Conservation (phyloP, 2,113 vertebrate genomes). For the Motacilla tschutschensis region DNA sequence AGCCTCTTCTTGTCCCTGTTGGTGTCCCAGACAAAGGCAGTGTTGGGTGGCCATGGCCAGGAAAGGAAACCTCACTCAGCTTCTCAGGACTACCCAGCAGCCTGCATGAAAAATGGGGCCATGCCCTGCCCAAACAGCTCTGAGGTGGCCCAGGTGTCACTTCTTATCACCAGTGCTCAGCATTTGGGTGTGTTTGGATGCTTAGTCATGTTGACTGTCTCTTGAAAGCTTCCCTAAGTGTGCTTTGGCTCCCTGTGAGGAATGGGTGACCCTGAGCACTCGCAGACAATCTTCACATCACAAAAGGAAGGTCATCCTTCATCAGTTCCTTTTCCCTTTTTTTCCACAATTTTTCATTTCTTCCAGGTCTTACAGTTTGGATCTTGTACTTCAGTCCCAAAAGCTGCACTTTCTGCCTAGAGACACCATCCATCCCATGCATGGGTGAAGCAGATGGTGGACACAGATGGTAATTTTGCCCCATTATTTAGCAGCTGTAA, state of each 20-base stretch:
- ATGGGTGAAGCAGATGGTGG: not conserved
- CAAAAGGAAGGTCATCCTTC: not conserved
- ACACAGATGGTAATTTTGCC: not conserved
- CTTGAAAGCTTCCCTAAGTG: not conserved
- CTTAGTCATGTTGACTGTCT: not conserved
- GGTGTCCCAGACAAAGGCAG: not conserved
- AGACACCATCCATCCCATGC: not conserved
- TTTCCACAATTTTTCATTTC: not conserved
- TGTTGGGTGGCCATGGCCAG: not conserved
- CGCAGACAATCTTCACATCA: not conserved
- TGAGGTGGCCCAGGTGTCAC: not conserved
- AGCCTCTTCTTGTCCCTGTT: not conserved
- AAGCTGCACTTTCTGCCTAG: not conserved
- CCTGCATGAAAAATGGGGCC: not conserved
- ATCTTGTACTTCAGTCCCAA: not conserved
- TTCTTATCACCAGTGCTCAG: not conserved
- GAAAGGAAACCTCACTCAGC: fast-evolving
- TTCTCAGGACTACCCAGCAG: fast-evolving
- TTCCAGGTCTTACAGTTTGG: not conserved
- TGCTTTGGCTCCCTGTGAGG: not conserved
- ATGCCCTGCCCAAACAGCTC: not conserved
- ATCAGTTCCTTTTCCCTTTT: not conserved
- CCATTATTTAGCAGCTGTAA: not conserved
- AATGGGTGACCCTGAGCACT: not conserved
- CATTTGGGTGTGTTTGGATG: not conserved